Evolutionary conservation across 2,113 vertebrate genomes (phyloP).

Genomic region (Lepus americanus): DNA sequence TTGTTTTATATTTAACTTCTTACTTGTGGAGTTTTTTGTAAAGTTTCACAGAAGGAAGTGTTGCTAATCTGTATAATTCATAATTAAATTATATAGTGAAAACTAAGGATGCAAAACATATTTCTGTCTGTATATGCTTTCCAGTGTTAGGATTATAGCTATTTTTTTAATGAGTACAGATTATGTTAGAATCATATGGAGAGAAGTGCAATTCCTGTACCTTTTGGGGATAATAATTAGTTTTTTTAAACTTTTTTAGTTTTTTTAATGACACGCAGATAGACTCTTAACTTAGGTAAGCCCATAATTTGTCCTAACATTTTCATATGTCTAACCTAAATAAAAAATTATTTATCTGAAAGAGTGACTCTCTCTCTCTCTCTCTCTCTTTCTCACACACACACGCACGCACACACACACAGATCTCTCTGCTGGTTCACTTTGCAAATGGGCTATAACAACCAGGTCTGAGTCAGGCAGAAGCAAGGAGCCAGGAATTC

Average conservation of each 20-base stretch:
- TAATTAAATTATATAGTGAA: conserved; percentile 31
- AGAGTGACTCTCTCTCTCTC: no score
- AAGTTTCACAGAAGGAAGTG: conserved; percentile 12
- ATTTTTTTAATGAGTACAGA: not conserved
- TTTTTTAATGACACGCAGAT: not conserved
- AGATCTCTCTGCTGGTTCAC: no score
- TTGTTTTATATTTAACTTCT: conserved; percentile 50
- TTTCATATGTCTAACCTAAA: not conserved
- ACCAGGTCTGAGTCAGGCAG: no score
- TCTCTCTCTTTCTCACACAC: no score
- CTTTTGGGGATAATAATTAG: conserved; percentile 37
- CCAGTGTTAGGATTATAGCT: conserved; percentile 27
- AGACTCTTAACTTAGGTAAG: not conserved
- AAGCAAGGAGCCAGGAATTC: no score
- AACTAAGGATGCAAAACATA: conserved; percentile 17
- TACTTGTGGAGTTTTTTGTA: conserved; percentile 23
- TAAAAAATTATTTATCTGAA: no score
- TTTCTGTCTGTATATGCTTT: conserved; percentile 34
- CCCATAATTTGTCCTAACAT: not conserved
- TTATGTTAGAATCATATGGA: not conserved
- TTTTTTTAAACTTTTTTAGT: not conserved
- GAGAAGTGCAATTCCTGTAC: not conserved
- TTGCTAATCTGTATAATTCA: conserved; percentile 38
- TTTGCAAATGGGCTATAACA: no score
- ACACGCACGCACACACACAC: no score